Conservation (phyloP, 2,888 invertebrate genomes). For the Protodeltote pygarga region DNA sequence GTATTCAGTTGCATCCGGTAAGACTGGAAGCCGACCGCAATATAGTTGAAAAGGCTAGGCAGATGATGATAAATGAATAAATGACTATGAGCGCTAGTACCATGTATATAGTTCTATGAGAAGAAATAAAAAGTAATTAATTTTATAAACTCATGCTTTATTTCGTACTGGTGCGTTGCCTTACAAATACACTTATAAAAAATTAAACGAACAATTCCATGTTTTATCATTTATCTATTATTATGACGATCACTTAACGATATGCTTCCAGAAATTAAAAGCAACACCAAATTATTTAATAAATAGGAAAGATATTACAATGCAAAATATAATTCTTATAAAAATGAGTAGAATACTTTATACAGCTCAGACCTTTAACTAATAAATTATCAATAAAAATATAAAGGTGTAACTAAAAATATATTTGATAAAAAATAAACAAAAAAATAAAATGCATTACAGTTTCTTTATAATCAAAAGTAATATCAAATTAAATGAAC, state of each 20-base stretch:
- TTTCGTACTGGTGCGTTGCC: slow-evolving; percentile 86
- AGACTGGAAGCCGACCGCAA: no score
- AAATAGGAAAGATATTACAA: slow-evolving; percentile 60
- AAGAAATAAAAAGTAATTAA: slow-evolving; percentile 9
- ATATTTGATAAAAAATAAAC: background rate
- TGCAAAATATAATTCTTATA: slow-evolving; percentile 44
- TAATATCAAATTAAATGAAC: no score
- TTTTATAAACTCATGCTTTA: slow-evolving; percentile 85
- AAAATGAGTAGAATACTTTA: slow-evolving; percentile 49
- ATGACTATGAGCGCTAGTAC: no score
- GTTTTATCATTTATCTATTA: slow-evolving; percentile 67
- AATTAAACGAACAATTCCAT: slow-evolving; percentile 66
- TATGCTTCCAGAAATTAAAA: slow-evolving; percentile 75
- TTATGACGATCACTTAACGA: slow-evolving; percentile 78
- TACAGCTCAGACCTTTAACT: slow-evolving; percentile 49
- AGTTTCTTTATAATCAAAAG: background rate
- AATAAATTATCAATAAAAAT: slow-evolving; percentile 23
- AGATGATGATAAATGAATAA: no score
- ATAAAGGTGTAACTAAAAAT: slow-evolving; percentile 1
- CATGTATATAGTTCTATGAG: no score
- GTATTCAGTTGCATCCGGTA: no score
- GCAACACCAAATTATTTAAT: slow-evolving; percentile 61
- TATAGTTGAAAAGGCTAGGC: no score
- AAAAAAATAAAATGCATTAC: background rate
- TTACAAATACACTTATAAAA: slow-evolving; percentile 82